Evolutionary conservation across 92 coral and sea anemone genomes (phyloP), one percentile per base, ranked within the genome.

Genomic region (Scolanthus callimorphus): DNA sequence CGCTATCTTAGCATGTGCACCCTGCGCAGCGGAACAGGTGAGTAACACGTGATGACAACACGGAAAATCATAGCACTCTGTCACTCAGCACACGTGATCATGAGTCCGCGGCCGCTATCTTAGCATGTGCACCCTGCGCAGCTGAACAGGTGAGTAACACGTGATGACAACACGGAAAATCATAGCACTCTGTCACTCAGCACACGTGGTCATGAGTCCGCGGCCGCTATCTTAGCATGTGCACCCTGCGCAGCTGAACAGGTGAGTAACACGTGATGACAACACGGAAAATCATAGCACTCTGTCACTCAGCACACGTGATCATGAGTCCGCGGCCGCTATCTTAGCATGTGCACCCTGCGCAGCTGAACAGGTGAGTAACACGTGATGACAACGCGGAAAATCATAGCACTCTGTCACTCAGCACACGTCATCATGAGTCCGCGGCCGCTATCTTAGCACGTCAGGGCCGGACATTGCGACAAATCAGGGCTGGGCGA

Each of bases 1-100:
- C 31, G 83, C 90, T 24, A 92, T 92, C 55, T 62, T 92, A 39
- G 71, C 98, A 30, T 81, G 98, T 38, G 98, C 83, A 63, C 96
- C 94, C 30, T 85, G 88, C 19, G 98, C 98, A 39, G 96, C 98
- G 25, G 98, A 92, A 56, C 89, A 83, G 94, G 98, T 90, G 25
- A 19, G 51, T 1, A 62, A 17, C 21, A 22, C 34, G 59, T 52
- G 59, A 22, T 52, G 6, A 4, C n/a, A n/a, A n/a, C n/a, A n/a
- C n/a, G n/a, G n/a, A n/a, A n/a, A n/a, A n/a, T n/a, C n/a, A n/a
- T n/a, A n/a, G n/a, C 58, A 96, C 97, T 17, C 90, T 89, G 51
- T 95, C 97, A 12, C 73, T 91, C 66, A 70, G 63, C 28, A 85
- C 85, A 70, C 86, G 86, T 59, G 84, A 83, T 49, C 90, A 91